Base-by-base conservation (phyloP, 1,140 invertebrate genomes). In the Cotesia chilonis region DNA sequence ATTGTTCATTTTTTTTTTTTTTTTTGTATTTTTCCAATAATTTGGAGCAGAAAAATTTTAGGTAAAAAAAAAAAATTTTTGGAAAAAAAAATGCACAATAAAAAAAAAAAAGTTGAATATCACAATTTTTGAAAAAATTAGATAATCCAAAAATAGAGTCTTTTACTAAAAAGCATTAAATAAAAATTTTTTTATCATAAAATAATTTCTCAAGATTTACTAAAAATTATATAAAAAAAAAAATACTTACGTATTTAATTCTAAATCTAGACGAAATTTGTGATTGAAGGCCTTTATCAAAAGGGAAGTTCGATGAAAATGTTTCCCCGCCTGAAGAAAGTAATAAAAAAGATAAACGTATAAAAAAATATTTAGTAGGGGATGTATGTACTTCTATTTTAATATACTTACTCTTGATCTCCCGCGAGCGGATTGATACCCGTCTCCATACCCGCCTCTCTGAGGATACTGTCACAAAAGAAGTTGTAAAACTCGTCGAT, bases 261-360 rank as follows among this genome's bases (percentile, higher is more conserved):
- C 95, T 87, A 97, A 90, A 88, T 96, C 95, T 87, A 97, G 90
- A 80, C 94, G 94, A 90, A 97, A 97, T 90, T 95, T 96, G 88
- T 97, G 95, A 89, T 95, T 96, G 89, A 97, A 97, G 85, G 95
- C 95, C 89, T 96, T 96, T 87, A 97, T 97, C 87, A 96, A 92
- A 86, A 97, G 91, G 80, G 95, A 96, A 76, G 96, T 97, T 85
- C 94, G 92, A 86, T 96, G 95, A 86, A 93, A 96, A 87, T 97
- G 96, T 88, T 96, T 96, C 81, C 94, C 93, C 81, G 93, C 93
- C 94, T 95, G 90, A 74, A 92, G 92, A 84, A 90, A 90, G 54
- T 38, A 72, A 77, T 68, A 75, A 63, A 54, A 14, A 68, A 55
- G 64, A 66, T 59, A 52, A 63, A 38, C 51, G 35, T 37, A 55